These are phyloP conservation scores for Lagorchestes hirsutus DNA, from an alignment of 2,797 vertebrate species.

Conservation along the genomic window DNA sequence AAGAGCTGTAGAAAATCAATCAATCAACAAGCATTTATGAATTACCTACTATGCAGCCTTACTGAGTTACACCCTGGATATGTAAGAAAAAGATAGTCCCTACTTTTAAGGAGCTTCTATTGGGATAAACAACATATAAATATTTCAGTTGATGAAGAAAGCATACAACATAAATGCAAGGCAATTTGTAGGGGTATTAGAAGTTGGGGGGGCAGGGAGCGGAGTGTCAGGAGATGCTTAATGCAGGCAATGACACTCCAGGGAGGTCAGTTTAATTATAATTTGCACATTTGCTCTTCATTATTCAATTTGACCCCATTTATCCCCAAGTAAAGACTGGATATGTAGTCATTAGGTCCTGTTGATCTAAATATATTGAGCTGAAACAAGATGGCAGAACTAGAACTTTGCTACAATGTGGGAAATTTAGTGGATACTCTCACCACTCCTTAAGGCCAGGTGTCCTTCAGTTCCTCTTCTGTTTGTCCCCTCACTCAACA, in stretches of 20 bases:
- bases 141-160: not conserved
- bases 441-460: not conserved
- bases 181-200: not conserved
- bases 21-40: not conserved
- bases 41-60: not conserved
- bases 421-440: not conserved
- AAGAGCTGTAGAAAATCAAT: not conserved
- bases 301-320: not conserved
- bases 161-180: not conserved
- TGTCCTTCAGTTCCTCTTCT: not conserved
- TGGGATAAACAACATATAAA: not conserved
- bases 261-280: not conserved
- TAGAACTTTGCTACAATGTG: not conserved
- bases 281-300: not conserved
- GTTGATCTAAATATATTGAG: not conserved
- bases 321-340: not conserved
- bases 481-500: not conserved
- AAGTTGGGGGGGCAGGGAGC: not conserved
- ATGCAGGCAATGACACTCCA: not conserved
- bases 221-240: not conserved
- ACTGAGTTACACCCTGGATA: not conserved
- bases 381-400: not conserved
- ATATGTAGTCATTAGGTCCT: not conserved
- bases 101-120: not conserved
- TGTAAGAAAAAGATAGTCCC: not conserved